phyloP scores from a whole-genome alignment of 2,888 invertebrate genomes.

The Liposcelis brunnea region DNA sequence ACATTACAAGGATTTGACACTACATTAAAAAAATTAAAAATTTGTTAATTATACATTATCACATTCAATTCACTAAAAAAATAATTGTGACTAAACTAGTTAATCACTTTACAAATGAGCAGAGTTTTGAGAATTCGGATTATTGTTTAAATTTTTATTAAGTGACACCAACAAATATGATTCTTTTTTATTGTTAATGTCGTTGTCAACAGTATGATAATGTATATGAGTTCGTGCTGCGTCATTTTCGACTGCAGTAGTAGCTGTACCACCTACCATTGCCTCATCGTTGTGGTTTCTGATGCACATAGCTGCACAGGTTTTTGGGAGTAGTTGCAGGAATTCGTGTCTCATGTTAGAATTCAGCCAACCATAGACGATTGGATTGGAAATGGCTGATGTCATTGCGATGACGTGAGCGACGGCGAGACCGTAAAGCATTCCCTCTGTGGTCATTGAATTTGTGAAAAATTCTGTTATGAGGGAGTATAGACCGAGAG shows the following conservation, averaged over 20 bases:
- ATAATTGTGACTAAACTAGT: too few species aligned
- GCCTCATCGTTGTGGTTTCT: not conserved
- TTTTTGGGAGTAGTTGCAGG: slow-evolving; percentile 18
- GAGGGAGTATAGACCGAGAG: slow-evolving; percentile 34
- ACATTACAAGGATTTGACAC: too few species aligned
- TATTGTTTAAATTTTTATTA: not conserved
- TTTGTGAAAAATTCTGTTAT: slow-evolving; percentile 15
- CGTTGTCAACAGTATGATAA: slow-evolving; percentile 9
- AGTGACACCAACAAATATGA: slow-evolving; percentile 1
- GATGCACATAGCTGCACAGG: slow-evolving; percentile 11
- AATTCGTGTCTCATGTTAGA: slow-evolving; percentile 37
- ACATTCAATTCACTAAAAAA: too few species aligned
- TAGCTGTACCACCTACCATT: not conserved
- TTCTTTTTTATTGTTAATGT: slow-evolving; percentile 1
- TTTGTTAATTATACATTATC: too few species aligned
- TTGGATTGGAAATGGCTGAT: slow-evolving; percentile 38
- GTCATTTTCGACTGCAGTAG: slow-evolving; percentile 8
- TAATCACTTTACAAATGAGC: slow-evolving; percentile 4
- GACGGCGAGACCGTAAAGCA: slow-evolving; percentile 29
- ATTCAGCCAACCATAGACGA: slow-evolving; percentile 41
- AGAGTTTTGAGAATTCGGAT: slow-evolving; percentile 2
- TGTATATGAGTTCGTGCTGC: slow-evolving; percentile 14
- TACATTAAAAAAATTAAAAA: too few species aligned
- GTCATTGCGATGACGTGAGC: slow-evolving; percentile 38
- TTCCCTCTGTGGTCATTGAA: slow-evolving; percentile 17